Percentiles rank a stretch among this genome's conserved stretches.
Conservation (phyloP, 2,797 vertebrate genomes). For the Lerista edwardsae region DNA sequence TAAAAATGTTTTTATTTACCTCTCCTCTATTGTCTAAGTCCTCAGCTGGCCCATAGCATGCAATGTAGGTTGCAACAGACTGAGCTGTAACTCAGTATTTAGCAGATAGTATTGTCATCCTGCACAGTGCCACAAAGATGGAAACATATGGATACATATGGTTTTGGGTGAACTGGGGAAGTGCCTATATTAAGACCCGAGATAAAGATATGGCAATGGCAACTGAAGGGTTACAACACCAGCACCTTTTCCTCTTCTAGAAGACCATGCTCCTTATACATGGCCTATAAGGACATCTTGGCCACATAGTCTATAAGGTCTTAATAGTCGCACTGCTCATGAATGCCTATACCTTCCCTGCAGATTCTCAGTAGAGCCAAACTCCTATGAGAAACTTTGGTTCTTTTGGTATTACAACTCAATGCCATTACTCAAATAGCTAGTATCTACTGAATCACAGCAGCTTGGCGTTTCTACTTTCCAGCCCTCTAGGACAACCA, state of each 20-base stretch:
- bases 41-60: no score
- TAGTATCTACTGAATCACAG: neutral
- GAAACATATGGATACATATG: neutral
- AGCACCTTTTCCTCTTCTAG: neutral
- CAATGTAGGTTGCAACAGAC: no score
- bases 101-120: neutral
- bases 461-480: neutral
- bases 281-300: neutral
- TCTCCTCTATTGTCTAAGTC: no score
- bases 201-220: neutral
- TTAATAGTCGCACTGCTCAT: neutral
- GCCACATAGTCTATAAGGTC: neutral
- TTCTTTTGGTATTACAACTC: neutral
- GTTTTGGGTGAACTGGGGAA: neutral
- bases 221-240: no score
- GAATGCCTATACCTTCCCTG: neutral
- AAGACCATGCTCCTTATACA: neutral
- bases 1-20: no score
- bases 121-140: neutral
- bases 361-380: neutral
- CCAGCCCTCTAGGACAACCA: neutral
- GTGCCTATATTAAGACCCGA: no score
- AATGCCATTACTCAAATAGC: neutral
- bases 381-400: neutral
- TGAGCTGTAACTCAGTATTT: no score